Evolutionary conservation across 2,113 vertebrate genomes (phyloP), one percentile per base, ranked within the genome.

Genomic region (Eonycteris spelaea): DNA sequence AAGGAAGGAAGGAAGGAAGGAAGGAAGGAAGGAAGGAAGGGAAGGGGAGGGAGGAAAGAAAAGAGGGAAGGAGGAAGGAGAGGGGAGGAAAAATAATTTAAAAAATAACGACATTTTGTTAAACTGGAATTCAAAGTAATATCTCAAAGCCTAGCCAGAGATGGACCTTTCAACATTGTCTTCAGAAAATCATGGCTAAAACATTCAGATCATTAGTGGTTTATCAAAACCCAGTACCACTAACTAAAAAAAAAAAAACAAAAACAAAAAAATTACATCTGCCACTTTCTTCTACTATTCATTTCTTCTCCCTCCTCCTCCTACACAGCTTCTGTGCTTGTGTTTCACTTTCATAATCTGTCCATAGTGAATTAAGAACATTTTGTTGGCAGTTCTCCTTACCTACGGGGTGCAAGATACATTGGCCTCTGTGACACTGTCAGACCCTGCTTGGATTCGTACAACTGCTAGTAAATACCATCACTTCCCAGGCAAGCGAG

Each of bases 281-380:
- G 77, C 38, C 48, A 55, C 55, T 95, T 92, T 45, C 53, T 67
- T 79, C 55, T 87, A 18, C 8, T 86, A 35, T 48, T 95, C n/a
- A 63, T n/a, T 55, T 85, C 13, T 59, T 28, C 33, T 80, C 57
- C 51, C n/a, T 45, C 21, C 6, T 92, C 80, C 71, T 75, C 96
- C 84, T 93, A 73, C 87, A 92, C 84, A 92, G 96, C 92, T 91
- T 97, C 92, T 95, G 95, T 95, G 82, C 63, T 90, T 18, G 0
- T 71, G 40, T 77, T 92, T 88, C 77, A 75, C n/a, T 35, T 74
- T 91, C 45, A 35, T 78, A 86, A 94, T 96, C 85, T 91, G 91
- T 88, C 80, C 43, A 5, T 86, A 86, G 73, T 91, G 87, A 94
- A 86, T 92, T 95, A 94, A 83, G 77, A 94, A 59, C 85, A 91